Evolutionary conservation across 2,888 invertebrate species (phyloP), one percentile per base, ranked within the genome.

Genomic region (Agriopis leucophaearia): DNA sequence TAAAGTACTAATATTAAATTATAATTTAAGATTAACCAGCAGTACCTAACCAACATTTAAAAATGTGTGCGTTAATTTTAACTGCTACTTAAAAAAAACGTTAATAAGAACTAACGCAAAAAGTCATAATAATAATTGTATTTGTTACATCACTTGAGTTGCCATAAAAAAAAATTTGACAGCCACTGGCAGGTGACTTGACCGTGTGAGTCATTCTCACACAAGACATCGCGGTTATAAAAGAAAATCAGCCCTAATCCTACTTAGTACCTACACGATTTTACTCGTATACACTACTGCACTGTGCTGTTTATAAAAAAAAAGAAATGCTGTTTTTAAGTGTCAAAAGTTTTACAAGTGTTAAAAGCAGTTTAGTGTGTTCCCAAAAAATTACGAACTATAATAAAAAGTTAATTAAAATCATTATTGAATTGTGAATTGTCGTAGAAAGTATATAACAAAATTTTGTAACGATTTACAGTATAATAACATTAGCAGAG

Each of bases 191-290:
- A 52, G 18, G 45, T 40, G 57, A n/a, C 6, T 38, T 54, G 45
- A 47, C 18, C 40, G 48, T 60, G 60, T 60, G 54, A 38, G 61
- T 69, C 71, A 74, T 13, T 73, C 74, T n/a, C 27, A 27, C n/a
- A 18, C 57, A 45, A 47, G n/a, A 47, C 57, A 35, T 45, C 61
- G 54, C 38, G 44, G 60, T 71, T 78, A 78, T 79, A 78, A 75
- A 81, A 79, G 78, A 76, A 79, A 75, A 71, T 64, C 67, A 55
- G 72, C 68, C 78, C 72, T 76, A 73, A 72, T 70, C 58, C 38
- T 64, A 73, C 71, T 66, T 73, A 75, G 72, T 73, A 69, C 66
- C 40, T 64, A 62, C 47, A 47, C 13, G 36, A 50, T 18, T 57
- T 15, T 61, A 61, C 60, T 27, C 50, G 59, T 35, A 57, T 12